A percentile compares a stretch with the other conserved stretches of the same genome.
Evolutionary conservation across 2,797 vertebrate species (phyloP).

Genomic region (Lepilemur septentrionalis): DNA sequence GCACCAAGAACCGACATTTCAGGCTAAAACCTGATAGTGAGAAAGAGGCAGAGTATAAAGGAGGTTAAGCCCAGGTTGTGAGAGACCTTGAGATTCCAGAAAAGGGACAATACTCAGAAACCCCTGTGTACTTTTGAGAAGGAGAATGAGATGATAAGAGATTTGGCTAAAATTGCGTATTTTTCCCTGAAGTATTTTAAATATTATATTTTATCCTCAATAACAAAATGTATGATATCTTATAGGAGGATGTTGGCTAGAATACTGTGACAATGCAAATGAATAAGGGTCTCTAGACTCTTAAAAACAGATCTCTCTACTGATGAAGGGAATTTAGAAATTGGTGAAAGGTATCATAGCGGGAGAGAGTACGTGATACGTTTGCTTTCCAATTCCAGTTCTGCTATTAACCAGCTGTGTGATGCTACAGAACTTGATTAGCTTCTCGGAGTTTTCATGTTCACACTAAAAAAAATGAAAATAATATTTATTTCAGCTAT

Average conservation of each 20-base stretch:
- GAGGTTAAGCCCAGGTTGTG: neutral
- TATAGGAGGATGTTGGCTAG: neutral
- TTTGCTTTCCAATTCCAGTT: neutral
- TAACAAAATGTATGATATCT: neutral
- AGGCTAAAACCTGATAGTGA: neutral
- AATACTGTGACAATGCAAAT: neutral
- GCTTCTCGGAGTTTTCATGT: neutral
- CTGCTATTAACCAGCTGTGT: neutral
- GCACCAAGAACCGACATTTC: no score
- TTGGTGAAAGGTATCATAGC: neutral
- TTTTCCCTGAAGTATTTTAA: neutral
- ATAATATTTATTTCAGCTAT: neutral
- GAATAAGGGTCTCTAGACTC: neutral
- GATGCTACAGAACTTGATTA: neutral
- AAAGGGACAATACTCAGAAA: neutral
- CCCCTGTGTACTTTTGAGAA: neutral
- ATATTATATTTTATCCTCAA: neutral
- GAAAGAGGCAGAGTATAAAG: neutral
- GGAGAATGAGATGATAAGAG: neutral
- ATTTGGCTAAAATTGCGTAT: neutral
- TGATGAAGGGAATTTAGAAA: neutral
- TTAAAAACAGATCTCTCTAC: neutral
- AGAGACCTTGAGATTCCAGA: neutral
- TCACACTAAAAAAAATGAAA: neutral
- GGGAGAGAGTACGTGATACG: neutral